Conservation (phyloP, 2,888 invertebrate species). For the Miltochrista miniata region DNA sequence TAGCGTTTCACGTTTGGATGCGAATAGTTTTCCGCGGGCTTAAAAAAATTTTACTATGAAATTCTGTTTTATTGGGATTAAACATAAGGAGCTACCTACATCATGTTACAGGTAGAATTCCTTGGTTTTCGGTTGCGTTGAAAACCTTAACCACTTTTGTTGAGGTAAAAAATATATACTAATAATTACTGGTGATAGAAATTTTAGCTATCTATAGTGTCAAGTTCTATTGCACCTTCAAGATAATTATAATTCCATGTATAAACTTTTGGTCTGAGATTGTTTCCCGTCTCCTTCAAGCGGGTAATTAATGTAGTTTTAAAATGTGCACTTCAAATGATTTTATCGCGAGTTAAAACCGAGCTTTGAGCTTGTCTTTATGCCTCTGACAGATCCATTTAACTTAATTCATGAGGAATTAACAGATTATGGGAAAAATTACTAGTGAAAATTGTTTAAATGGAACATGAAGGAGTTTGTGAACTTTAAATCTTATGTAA, state of each 20-base stretch:
- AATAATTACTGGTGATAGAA: no score
- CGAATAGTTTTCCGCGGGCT: no score
- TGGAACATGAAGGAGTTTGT: no score
- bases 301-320: slow-evolving; percentile 78
- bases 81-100: no score
- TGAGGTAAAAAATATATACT: no score
- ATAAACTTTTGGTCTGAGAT: slow-evolving; percentile 60
- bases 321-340: slow-evolving; percentile 73
- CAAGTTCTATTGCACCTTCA: slow-evolving; percentile 10
- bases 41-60: no score
- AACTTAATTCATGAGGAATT: slow-evolving; percentile 54
- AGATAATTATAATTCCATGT: slow-evolving; percentile 35
- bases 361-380: slow-evolving; percentile 67
- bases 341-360: slow-evolving; percentile 69
- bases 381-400: slow-evolving; percentile 62
- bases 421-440: slow-evolving; percentile 29
- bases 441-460: background rate
- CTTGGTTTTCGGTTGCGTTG: no score
- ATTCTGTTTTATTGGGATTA: no score
- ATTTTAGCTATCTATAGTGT: background rate
- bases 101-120: no score
- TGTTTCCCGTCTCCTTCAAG: slow-evolving; percentile 46
- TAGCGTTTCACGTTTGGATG: no score
- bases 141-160: no score
- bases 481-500: no score